Evolutionary conservation across 2,113 vertebrate species (phyloP).

Genomic region (Dendrocopos noguchii): DNA sequence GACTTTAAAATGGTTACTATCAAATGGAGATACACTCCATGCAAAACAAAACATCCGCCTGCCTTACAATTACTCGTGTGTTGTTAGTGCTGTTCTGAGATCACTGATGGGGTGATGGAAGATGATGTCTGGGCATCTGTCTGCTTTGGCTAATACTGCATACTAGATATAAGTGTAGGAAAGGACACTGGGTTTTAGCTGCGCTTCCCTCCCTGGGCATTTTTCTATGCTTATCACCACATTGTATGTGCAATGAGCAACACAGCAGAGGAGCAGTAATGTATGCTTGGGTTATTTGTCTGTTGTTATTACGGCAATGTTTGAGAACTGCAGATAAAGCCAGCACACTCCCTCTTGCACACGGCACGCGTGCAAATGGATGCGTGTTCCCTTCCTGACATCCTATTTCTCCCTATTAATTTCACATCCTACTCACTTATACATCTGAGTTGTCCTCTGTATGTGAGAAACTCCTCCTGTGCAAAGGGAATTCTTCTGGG

Average conservation of each 20-base stretch:
- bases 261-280: constrained; percentile 43
- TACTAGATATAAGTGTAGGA: neutral
- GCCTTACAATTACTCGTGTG: neutral
- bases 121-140: constrained; percentile 30
- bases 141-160: constrained; percentile 13
- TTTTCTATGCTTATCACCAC: neutral
- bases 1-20: constrained; percentile 52
- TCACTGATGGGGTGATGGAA: neutral
- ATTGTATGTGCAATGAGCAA: constrained; percentile 15
- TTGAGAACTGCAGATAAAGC: neutral
- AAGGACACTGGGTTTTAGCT: neutral
- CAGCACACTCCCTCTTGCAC: fast-evolving
- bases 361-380: fast-evolving
- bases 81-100: neutral
- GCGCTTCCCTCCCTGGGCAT: constrained; percentile 30
- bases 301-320: constrained; percentile 24
- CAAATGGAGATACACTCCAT: neutral
- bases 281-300: constrained; percentile 47
- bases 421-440: constrained; percentile 10
- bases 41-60: constrained; percentile 42
- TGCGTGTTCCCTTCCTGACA: neutral
- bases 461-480: neutral
- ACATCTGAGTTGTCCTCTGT: neutral
- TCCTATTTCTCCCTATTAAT: constrained; percentile 6
- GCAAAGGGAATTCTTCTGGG: neutral